A percentile compares a stretch with the other conserved stretches of the same genome.
Conservation (phyloP, 2,888 invertebrate genomes). For the Epinotia nisella region DNA sequence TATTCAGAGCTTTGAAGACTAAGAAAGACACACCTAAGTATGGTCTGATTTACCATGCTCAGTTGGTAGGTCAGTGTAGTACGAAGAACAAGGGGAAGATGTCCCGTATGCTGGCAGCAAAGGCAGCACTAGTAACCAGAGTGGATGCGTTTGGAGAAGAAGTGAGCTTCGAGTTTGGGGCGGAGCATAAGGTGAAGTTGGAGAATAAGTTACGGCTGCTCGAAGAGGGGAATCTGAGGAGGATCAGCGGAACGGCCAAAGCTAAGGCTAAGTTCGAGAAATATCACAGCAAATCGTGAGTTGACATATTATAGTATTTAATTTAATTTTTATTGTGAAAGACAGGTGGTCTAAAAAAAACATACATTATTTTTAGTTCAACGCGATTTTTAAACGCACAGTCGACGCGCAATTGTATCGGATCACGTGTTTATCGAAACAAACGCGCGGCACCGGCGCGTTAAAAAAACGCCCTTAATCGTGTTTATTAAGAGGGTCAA, state of each 20-base stretch:
- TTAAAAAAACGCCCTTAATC: too few species aligned
- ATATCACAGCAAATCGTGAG: slow-evolving; percentile 92
- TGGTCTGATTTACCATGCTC: slow-evolving; percentile 98
- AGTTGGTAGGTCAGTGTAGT: slow-evolving; percentile 95
- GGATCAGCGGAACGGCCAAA: slow-evolving; percentile 95
- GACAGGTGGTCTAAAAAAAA: too few species aligned
- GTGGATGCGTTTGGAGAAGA: slow-evolving; percentile 99
- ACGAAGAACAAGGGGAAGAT: slow-evolving; percentile 96
- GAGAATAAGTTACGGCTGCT: slow-evolving; percentile 91
- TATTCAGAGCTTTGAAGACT: slow-evolving; percentile 98
- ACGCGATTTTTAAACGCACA: too few species aligned
- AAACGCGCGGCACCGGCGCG: too few species aligned
- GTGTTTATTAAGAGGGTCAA: too few species aligned
- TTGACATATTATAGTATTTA: slow-evolving; percentile 39
- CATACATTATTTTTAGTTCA: too few species aligned
- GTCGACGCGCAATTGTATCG: too few species aligned
- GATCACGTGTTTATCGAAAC: too few species aligned
- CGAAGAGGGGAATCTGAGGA: slow-evolving; percentile 93
- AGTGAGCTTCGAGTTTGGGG: slow-evolving; percentile 91
- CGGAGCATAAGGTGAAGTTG: slow-evolving; percentile 94
- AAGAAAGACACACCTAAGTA: slow-evolving; percentile 99
- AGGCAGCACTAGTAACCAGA: slow-evolving; percentile 95
- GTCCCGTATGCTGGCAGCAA: slow-evolving; percentile 98
- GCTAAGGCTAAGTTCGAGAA: slow-evolving; percentile 96
- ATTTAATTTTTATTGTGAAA: background rate